Conservation (phyloP, 2,797 vertebrate genomes). For the Trachops cirrhosus region DNA sequence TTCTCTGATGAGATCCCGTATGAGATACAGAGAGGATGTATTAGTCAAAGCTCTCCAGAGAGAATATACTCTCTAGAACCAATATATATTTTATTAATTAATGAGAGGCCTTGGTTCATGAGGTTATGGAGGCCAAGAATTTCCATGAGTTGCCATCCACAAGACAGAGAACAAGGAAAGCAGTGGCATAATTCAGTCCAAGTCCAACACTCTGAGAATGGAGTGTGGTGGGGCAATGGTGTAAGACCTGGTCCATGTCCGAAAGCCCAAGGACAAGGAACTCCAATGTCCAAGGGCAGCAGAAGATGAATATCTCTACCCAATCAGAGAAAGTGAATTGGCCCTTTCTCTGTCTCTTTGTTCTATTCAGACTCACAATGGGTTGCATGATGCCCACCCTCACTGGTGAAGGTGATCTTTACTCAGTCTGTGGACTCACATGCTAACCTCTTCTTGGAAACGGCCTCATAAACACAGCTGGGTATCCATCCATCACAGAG, state of each 20-base stretch:
- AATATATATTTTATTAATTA: neutral
- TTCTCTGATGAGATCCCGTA: neutral
- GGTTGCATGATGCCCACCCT: neutral
- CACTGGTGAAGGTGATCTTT: neutral
- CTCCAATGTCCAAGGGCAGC: too few relatives aligned
- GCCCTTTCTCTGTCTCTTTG: neutral
- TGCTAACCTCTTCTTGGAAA: neutral
- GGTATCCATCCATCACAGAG: neutral
- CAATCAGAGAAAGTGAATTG: neutral
- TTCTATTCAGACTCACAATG: neutral
- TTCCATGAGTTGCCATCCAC: neutral
- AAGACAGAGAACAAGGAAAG: neutral
- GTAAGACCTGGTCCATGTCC: neutral
- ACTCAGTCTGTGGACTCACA: neutral
- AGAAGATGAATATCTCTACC: neutral
- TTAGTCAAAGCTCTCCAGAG: neutral
- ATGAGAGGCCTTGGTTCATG: neutral
- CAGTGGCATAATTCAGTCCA: neutral
- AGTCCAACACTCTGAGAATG: neutral
- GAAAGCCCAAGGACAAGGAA: neutral
- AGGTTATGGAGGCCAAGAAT: neutral
- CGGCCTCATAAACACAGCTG: neutral
- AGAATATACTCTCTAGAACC: neutral
- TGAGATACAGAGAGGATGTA: neutral
- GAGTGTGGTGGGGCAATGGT: too few relatives aligned